Evolutionary conservation across 2,888 invertebrate species (phyloP).

Genomic region (Heliconius erato): DNA sequence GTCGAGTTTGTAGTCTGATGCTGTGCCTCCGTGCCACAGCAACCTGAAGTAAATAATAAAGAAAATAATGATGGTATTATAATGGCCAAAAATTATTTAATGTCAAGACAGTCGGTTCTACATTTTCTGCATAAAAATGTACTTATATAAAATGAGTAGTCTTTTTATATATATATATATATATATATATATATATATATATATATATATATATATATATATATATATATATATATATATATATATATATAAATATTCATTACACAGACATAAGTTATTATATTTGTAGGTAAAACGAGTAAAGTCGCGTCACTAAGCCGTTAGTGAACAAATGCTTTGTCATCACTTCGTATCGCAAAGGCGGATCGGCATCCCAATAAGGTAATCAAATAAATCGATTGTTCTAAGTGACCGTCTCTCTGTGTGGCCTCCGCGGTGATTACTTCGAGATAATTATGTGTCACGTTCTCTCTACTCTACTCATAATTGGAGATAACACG

Average conservation of each 20-base stretch:
- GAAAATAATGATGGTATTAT: no score
- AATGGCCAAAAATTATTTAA: no score
- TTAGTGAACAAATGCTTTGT: conserved; percentile 58
- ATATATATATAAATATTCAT: neutral
- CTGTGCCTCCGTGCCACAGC: no score
- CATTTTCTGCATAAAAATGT: no score
- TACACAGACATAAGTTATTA: neutral
- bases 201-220: no score
- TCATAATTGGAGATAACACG: conserved; percentile 32
- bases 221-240: no score
- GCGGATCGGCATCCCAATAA: conserved; percentile 75
- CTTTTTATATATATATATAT: no score
- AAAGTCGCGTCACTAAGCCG: neutral
- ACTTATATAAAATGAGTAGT: no score
- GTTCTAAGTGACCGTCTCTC: conserved; percentile 65
- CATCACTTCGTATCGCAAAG: conserved; percentile 72
- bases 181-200: no score
- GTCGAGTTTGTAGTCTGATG: no score
- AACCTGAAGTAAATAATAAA: no score
- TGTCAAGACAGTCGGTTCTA: no score
- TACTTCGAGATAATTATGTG: conserved; percentile 62
- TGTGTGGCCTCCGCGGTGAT: conserved; percentile 72
- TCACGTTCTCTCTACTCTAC: conserved; percentile 58
- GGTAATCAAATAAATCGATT: conserved; percentile 79
- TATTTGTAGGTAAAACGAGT: neutral